A percentile compares a stretch with the other conserved stretches of the same genome.
These are phyloP conservation scores for Hemichromis elongatus DNA, from an alignment of 2,113 vertebrate genomes.

Conservation along the genomic window DNA sequence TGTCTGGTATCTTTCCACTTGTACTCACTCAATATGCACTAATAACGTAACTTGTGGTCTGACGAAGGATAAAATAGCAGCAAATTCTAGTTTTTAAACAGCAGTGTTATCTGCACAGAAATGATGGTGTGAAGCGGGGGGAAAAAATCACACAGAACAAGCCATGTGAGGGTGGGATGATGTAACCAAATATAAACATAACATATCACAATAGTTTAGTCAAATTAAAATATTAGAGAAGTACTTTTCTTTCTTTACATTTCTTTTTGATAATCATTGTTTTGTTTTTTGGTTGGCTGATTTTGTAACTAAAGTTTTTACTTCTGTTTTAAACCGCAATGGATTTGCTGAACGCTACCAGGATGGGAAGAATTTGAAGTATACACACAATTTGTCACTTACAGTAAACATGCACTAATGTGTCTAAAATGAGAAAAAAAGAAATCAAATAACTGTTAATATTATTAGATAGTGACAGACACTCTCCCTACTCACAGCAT, in stretches of 20 bases:
- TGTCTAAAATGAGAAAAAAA: not conserved
- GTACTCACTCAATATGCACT: conserved; percentile 49
- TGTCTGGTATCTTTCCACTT: conserved; percentile 67
- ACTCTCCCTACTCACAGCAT: not conserved
- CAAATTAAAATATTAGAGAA: not conserved
- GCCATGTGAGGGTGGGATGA: not conserved
- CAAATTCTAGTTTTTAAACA: conserved; percentile 5
- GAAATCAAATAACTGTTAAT: not conserved
- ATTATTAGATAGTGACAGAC: not conserved
- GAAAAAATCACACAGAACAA: not conserved
- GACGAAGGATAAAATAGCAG: not conserved
- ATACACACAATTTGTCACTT: not conserved
- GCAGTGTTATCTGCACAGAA: not conserved
- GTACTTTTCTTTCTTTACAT: not conserved
- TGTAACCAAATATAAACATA: not conserved
- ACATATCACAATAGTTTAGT: not conserved
- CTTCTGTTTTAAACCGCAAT: not conserved
- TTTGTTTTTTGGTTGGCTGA: not conserved
- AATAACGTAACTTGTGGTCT: conserved; percentile 28
- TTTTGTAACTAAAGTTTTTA: not conserved
- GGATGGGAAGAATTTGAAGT: not conserved
- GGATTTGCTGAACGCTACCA: not conserved
- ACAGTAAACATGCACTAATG: not conserved
- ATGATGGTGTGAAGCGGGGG: not conserved
- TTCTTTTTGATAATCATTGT: not conserved